Evolutionary conservation across 2,797 vertebrate species (phyloP).

Genomic region (Smutsia temminckii): DNA sequence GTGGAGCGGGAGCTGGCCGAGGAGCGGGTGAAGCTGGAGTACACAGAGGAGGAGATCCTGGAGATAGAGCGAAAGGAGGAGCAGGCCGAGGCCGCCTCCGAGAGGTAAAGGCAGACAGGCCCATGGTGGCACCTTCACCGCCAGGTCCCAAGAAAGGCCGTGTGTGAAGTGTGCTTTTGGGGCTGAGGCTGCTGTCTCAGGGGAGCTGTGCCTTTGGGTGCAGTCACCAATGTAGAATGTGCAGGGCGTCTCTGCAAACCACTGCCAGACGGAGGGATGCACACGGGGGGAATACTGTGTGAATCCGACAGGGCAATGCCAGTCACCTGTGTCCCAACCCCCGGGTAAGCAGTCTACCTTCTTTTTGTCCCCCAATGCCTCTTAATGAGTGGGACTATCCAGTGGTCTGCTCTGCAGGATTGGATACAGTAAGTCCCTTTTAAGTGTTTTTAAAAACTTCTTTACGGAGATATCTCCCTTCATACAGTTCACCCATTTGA

Average conservation of each 20-base stretch:
- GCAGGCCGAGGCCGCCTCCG: conserved; percentile 89
- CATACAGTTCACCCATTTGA: neutral
- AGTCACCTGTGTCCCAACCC: too few species aligned
- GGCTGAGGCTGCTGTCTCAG: too few species aligned
- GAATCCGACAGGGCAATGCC: too few species aligned
- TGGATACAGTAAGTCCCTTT: neutral
- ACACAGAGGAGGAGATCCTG: conserved; percentile 87
- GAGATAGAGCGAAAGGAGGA: conserved; percentile 91
- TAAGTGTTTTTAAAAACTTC: neutral
- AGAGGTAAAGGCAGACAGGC: conserved; percentile 84
- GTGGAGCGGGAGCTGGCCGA: conserved; percentile 88
- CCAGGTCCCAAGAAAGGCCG: too few species aligned
- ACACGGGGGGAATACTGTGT: neutral
- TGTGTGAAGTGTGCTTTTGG: neutral
- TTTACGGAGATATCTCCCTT: neutral
- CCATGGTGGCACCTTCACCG: too few species aligned
- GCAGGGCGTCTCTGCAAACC: neutral
- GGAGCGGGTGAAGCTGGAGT: conserved; percentile 89
- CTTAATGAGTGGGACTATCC: neutral
- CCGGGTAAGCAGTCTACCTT: too few species aligned
- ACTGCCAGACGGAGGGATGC: neutral
- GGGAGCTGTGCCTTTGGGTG: neutral
- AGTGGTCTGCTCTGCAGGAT: neutral
- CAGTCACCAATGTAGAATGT: neutral
- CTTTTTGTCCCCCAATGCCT: neutral